Percentiles rank a stretch among this genome's conserved stretches.
phyloP scores from a whole-genome alignment of 1,140 invertebrate species.

The Coptotermes formosanus region DNA sequence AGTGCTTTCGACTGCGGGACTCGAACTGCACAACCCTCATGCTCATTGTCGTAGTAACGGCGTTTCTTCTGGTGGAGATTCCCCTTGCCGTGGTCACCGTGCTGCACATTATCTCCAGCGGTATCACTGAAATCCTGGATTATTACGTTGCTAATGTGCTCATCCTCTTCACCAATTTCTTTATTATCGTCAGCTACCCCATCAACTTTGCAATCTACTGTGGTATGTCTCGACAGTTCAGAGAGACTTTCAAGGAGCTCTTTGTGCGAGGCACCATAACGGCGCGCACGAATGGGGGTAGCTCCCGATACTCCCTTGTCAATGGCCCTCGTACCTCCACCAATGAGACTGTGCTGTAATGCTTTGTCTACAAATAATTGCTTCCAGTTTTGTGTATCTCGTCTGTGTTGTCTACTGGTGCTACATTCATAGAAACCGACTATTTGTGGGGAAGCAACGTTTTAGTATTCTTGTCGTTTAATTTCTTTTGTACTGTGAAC shows the following conservation, averaged over 20 bases:
- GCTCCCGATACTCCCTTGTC: slow-evolving; percentile 72
- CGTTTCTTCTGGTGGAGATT: slow-evolving; percentile 88
- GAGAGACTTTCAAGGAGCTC: slow-evolving; percentile 89
- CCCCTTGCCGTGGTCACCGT: slow-evolving; percentile 85
- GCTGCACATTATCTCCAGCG: slow-evolving; percentile 76
- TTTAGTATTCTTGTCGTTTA: too few relatives aligned
- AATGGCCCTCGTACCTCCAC: slow-evolving; percentile 77
- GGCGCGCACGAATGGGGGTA: slow-evolving; percentile 54
- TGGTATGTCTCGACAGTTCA: slow-evolving; percentile 90
- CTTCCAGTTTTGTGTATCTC: too few relatives aligned
- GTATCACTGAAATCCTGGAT: slow-evolving; percentile 67
- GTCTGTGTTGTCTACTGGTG: too few relatives aligned
- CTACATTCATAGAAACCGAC: too few relatives aligned
- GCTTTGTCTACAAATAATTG: not conserved
- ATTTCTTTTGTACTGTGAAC: too few relatives aligned
- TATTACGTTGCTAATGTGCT: slow-evolving; percentile 79
- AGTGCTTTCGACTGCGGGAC: slow-evolving; percentile 79
- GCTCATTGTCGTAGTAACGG: slow-evolving; percentile 91
- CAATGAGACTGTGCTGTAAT: slow-evolving; percentile 78
- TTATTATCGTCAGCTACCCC: slow-evolving; percentile 87
- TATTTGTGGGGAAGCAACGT: too few relatives aligned
- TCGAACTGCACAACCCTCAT: slow-evolving; percentile 91
- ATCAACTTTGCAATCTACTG: slow-evolving; percentile 96
- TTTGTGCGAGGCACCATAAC: slow-evolving; percentile 62
- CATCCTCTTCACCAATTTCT: slow-evolving; percentile 86